A percentile compares a stretch with the other conserved stretches of the same genome.
Conservation (phyloP, 2,797 vertebrate genomes). For the Tamandua tetradactyla region DNA sequence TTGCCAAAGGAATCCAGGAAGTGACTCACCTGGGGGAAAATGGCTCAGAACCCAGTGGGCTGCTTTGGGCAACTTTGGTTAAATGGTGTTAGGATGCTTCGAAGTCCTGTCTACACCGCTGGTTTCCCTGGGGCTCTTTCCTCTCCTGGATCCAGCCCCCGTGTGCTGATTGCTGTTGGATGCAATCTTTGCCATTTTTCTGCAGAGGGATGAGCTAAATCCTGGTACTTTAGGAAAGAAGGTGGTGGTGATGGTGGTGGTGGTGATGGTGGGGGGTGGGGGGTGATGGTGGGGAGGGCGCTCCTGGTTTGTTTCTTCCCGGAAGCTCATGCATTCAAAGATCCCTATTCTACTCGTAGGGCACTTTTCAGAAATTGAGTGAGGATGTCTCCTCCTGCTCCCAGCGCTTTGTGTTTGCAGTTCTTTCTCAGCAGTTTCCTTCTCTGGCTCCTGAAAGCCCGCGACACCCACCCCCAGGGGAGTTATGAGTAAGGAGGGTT, state of each 20-base stretch:
- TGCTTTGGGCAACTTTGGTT: not conserved
- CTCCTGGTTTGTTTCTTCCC: not conserved
- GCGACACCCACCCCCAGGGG: fast-evolving
- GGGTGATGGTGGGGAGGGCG: not conserved
- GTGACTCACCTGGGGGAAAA: not conserved
- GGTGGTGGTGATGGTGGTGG: not conserved
- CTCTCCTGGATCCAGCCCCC: not conserved
- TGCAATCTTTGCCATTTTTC: not conserved
- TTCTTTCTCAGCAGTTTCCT: not conserved
- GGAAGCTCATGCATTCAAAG: not conserved
- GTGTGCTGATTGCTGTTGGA: not conserved
- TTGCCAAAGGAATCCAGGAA: not conserved
- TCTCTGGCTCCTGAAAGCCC: not conserved
- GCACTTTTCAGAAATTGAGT: not conserved
- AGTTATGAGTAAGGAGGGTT: not conserved
- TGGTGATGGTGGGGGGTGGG: not conserved
- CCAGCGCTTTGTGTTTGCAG: not conserved
- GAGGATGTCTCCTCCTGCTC: too few species aligned
- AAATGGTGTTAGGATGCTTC: not conserved
- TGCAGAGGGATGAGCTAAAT: not conserved
- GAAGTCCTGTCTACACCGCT: fast-evolving
- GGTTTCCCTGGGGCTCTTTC: not conserved
- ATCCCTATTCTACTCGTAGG: not conserved
- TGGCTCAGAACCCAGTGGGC: not conserved
- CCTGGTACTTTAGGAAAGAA: not conserved